Evolutionary conservation across 2,797 vertebrate species (phyloP).

Genomic region (Phylloscopus collybita): DNA sequence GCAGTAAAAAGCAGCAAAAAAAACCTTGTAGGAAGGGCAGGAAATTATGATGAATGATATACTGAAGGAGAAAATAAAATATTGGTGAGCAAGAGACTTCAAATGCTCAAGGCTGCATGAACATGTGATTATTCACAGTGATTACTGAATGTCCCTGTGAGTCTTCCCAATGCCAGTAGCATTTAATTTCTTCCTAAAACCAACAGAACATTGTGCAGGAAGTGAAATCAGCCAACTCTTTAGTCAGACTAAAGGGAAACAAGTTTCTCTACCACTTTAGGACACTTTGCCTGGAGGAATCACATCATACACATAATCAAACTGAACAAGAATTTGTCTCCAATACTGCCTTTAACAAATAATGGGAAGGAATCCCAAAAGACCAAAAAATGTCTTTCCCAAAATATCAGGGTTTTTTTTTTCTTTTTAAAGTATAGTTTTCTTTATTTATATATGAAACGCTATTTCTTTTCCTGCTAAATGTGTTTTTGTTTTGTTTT

Average conservation of each 20-base stretch:
- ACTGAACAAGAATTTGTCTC: not conserved
- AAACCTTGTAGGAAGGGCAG: not conserved
- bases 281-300: not conserved
- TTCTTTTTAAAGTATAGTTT: not conserved
- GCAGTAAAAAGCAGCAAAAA: not conserved
- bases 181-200: not conserved
- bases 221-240: not conserved
- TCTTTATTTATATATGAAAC: not conserved
- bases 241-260: not conserved
- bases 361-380: not conserved
- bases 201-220: not conserved
- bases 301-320: not conserved
- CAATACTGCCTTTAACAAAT: not conserved
- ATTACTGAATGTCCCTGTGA: not conserved
- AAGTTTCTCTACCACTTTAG: not conserved
- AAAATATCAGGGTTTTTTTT: not conserved
- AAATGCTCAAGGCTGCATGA: not conserved
- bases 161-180: not conserved
- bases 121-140: not conserved
- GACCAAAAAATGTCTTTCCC: not conserved
- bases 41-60: constrained; percentile 1
- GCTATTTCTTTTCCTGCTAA: not conserved
- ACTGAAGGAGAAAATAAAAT: not conserved
- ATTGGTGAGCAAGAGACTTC: not conserved
- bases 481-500: not conserved